Conservation (phyloP, 2,113 vertebrate genomes). For the Pseudopipra pipra region DNA sequence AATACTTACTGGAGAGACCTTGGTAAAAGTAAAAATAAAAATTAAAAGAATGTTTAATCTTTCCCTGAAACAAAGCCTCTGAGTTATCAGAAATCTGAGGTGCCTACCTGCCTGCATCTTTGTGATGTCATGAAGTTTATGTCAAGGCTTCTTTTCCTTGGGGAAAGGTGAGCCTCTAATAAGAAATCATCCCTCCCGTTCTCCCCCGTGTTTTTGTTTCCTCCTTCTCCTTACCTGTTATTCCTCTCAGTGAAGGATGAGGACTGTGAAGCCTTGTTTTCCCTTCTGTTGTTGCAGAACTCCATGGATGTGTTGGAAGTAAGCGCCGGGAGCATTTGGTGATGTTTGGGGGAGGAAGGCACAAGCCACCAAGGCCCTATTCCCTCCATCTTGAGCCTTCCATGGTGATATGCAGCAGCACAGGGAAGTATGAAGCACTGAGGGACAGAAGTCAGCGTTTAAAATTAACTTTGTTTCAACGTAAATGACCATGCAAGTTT, state of each 20-base stretch:
- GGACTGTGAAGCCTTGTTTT: constrained; percentile 28
- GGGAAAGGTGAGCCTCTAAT: neutral
- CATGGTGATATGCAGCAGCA: constrained; percentile 20
- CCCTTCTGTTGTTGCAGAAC: constrained; percentile 41
- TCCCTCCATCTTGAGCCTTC: constrained; percentile 61
- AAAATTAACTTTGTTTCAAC: neutral
- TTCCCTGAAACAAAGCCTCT: neutral
- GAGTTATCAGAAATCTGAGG: neutral
- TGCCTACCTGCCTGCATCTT: neutral
- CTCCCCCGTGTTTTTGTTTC: neutral
- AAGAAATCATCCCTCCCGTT: neutral
- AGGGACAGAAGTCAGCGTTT: neutral
- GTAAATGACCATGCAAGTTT: neutral
- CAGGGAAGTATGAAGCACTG: constrained; percentile 41
- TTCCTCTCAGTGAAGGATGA: neutral
- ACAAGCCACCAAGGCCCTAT: neutral
- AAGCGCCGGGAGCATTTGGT: neutral
- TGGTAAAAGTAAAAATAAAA: neutral
- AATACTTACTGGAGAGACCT: neutral
- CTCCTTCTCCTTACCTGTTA: constrained; percentile 10
- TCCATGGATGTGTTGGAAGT: neutral
- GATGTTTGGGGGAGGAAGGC: constrained; percentile 12
- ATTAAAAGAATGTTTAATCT: neutral
- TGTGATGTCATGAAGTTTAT: neutral
- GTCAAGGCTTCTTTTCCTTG: neutral